phyloP scores from a whole-genome alignment of 2,113 vertebrate genomes.

The Heterochromis multidens region DNA sequence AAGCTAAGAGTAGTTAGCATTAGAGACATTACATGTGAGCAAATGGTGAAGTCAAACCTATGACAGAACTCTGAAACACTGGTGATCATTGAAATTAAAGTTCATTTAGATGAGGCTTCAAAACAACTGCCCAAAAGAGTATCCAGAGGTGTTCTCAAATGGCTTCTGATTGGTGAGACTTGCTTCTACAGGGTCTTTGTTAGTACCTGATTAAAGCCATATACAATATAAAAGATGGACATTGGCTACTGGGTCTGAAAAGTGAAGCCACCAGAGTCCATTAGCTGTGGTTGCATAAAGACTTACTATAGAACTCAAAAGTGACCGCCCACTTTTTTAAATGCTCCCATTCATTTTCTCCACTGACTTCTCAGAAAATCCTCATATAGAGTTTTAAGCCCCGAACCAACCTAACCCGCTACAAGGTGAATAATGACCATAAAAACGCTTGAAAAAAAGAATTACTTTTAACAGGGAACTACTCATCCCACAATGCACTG shows the following conservation, averaged over 20 bases:
- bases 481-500: no score
- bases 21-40: not conserved
- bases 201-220: not conserved
- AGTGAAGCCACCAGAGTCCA: not conserved
- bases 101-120: not conserved
- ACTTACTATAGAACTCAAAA: not conserved
- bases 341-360: not conserved
- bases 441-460: not conserved
- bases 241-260: not conserved
- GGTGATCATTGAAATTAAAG: not conserved
- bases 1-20: not conserved
- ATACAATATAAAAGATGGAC: not conserved
- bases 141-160: not conserved
- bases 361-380: not conserved
- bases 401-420: not conserved
- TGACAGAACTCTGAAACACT: not conserved
- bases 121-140: not conserved
- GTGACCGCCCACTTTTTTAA: not conserved
- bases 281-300: not conserved
- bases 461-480: no score
- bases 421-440: not conserved
- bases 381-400: not conserved
- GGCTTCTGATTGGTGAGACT: not conserved
- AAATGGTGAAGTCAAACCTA: not conserved
- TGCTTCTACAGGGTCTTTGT: not conserved